These are phyloP conservation scores for Folsomia manolachei DNA, from an alignment of 2,888 invertebrate species.

Conservation along the genomic window DNA sequence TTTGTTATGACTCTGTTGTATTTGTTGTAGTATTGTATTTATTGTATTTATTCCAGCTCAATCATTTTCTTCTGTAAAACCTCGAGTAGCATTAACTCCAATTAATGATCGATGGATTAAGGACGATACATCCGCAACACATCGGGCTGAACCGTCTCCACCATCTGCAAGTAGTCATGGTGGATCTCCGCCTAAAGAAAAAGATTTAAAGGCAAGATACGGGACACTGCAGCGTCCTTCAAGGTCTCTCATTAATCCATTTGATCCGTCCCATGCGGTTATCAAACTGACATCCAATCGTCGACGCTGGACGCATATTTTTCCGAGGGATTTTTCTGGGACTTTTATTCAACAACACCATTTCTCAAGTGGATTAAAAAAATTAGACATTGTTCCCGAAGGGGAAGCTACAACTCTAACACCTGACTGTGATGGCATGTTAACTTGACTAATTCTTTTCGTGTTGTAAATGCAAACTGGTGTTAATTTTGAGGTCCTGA, in stretches of 20 bases:
- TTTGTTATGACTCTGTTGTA: neutral
- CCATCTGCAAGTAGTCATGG: conserved; percentile 44
- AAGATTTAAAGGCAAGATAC: conserved; percentile 20
- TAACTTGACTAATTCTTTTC: no score
- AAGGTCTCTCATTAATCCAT: conserved; percentile 90
- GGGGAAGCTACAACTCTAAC: conserved; percentile 23
- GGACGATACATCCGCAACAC: conserved; percentile 35
- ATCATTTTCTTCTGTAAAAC: conserved; percentile 41
- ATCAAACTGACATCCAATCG: conserved; percentile 93
- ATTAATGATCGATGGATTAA: conserved; percentile 41
- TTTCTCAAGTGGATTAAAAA: conserved; percentile 61
- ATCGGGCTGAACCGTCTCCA: conserved; percentile 30
- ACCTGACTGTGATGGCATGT: no score
- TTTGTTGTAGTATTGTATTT: neutral
- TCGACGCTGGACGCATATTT: conserved; percentile 96
- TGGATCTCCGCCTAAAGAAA: conserved; percentile 45
- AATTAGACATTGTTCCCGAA: conserved; percentile 49
- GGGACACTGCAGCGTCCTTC: conserved; percentile 59
- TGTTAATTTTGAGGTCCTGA: no score
- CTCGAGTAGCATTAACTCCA: conserved; percentile 32
- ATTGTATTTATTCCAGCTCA: neutral
- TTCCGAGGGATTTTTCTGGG: conserved; percentile 85
- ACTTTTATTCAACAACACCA: conserved; percentile 90
- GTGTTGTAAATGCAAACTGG: no score
- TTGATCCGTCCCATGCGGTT: conserved; percentile 95